These are phyloP conservation scores for Pangasianodon hypophthalmus DNA, from an alignment of 2,113 vertebrate species.

Conservation along the genomic window DNA sequence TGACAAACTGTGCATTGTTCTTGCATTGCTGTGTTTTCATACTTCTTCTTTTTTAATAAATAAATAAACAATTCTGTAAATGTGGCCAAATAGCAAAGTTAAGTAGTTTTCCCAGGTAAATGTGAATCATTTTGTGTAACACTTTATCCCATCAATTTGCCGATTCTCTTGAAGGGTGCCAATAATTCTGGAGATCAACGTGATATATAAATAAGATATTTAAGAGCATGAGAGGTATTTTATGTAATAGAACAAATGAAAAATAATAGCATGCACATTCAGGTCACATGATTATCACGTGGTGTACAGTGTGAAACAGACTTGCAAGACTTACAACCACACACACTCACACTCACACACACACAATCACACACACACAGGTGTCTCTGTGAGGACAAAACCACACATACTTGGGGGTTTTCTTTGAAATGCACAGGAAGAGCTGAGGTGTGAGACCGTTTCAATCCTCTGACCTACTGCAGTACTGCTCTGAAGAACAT, in stretches of 20 bases:
- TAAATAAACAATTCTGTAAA: background rate
- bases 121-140: too few species aligned
- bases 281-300: background rate
- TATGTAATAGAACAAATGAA: background rate
- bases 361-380: background rate
- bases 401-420: background rate
- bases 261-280: background rate
- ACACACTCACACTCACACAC: background rate
- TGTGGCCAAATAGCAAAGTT: background rate
- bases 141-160: background rate
- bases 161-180: background rate
- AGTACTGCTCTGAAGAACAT: too few species aligned
- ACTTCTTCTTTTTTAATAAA: background rate
- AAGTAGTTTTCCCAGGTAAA: background rate
- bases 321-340: background rate
- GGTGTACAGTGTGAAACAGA: background rate
- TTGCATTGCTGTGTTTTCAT: background rate
- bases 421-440: slow-evolving; percentile 4
- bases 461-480: background rate
- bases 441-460: background rate
- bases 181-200: background rate
- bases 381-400: background rate
- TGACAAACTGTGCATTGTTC: background rate
- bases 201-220: background rate
- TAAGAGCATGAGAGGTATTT: background rate